Percentiles rank a stretch among this genome's conserved stretches.
phyloP scores from a whole-genome alignment of 2,113 vertebrate genomes.

The Taxidea taxus region DNA sequence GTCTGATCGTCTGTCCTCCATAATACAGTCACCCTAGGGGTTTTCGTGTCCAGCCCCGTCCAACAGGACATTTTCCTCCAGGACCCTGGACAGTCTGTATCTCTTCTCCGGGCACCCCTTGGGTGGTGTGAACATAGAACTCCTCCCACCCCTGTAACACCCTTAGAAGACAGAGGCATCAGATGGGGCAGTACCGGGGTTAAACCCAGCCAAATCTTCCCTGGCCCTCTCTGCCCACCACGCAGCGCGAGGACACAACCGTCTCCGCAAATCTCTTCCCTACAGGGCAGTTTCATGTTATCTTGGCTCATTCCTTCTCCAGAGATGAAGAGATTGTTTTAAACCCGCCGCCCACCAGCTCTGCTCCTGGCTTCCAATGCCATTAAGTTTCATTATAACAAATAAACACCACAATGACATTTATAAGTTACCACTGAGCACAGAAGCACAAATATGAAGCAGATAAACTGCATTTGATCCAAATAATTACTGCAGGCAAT shows the following conservation, averaged over 20 bases:
- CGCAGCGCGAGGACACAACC: constrained; percentile 43
- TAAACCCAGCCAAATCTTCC: constrained; percentile 52
- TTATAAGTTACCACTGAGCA: constrained; percentile 87
- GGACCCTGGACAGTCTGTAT: not conserved
- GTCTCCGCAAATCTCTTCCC: constrained; percentile 75
- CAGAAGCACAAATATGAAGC: constrained; percentile 86
- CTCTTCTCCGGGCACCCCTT: not conserved
- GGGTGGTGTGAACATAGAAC: not conserved
- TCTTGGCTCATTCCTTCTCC: constrained; percentile 80
- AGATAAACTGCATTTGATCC: constrained; percentile 88
- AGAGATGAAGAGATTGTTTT: constrained; percentile 83
- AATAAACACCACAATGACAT: constrained; percentile 87
- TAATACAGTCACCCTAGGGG: not conserved
- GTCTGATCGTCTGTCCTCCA: not conserved
- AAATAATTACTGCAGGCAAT: constrained; percentile 89
- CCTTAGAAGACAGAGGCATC: constrained; percentile 43
- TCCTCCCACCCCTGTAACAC: not conserved
- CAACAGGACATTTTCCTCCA: not conserved
- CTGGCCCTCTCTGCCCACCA: constrained; percentile 66
- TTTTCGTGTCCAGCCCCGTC: not conserved
- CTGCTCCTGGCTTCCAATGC: constrained; percentile 81
- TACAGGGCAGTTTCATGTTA: constrained; percentile 78
- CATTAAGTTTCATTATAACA: constrained; percentile 88
- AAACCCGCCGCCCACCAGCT: constrained; percentile 79
- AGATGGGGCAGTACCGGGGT: constrained; percentile 25